Evolutionary conservation across 2,113 vertebrate species (phyloP).

Genomic region (Ivindomyrus marchei): DNA sequence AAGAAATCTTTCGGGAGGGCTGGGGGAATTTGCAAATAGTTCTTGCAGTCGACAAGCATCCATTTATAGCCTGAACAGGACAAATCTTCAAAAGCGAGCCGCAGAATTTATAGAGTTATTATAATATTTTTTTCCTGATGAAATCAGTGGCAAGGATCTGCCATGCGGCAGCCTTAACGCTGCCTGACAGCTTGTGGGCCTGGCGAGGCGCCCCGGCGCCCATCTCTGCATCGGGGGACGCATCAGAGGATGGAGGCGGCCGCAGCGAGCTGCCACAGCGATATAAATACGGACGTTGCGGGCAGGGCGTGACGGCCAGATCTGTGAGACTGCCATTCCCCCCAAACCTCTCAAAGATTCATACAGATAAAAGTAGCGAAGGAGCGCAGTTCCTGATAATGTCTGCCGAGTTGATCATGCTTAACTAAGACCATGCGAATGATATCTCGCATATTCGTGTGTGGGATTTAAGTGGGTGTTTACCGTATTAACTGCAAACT

Average conservation of each 20-base stretch:
- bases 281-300: conserved; percentile 25
- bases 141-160: conserved; percentile 26
- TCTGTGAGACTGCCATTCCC: conserved; percentile 26
- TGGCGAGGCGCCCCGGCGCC: neutral
- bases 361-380: neutral
- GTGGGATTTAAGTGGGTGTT: neutral
- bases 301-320: neutral
- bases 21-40: conserved; percentile 18
- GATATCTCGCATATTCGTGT: neutral
- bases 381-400: conserved; percentile 40
- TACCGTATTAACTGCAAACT: neutral
- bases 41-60: conserved; percentile 9
- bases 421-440: neutral
- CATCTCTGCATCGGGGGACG: neutral
- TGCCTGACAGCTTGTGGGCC: conserved; percentile 19
- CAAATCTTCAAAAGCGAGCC: conserved; percentile 1
- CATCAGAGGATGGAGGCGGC: neutral
- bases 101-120: conserved; percentile 1
- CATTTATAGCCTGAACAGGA: neutral
- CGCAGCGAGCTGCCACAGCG: neutral
- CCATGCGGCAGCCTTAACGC: conserved; percentile 21
- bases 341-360: conserved; percentile 1
- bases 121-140: conserved; percentile 15
- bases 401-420: conserved; percentile 47
- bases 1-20: conserved; percentile 8